phyloP scores from a whole-genome alignment of 2,888 invertebrate species.

The Lasius fuliginosus region DNA sequence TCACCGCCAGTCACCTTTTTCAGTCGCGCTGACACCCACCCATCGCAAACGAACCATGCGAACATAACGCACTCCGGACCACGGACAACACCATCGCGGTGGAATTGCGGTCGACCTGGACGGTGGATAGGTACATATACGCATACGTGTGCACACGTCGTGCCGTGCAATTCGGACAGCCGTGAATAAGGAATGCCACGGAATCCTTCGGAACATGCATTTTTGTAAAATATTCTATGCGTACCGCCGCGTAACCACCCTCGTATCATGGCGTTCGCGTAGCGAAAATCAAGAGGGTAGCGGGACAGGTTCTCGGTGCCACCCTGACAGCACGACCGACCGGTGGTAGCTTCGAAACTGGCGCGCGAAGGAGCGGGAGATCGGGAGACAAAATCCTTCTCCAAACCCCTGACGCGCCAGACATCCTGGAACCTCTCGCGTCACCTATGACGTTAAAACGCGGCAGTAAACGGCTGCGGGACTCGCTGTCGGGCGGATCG shows the following conservation, averaged over 20 bases:
- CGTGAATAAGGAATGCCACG: conserved; percentile 72
- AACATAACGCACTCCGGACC: conserved; percentile 44
- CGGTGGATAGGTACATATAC: conserved; percentile 5
- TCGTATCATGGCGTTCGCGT: conserved; percentile 56
- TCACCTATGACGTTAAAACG: conserved; percentile 44
- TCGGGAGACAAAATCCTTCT: conserved; percentile 2
- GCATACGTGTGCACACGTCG: conserved; percentile 23
- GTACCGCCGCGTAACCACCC: conserved; percentile 53
- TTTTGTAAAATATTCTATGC: conserved; percentile 77
- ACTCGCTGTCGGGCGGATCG: conserved; percentile 20
- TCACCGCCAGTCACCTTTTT: conserved; percentile 38
- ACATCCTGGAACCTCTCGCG: conserved; percentile 49
- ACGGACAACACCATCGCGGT: conserved; percentile 49
- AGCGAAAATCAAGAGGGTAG: conserved; percentile 28
- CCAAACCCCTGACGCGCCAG: neutral
- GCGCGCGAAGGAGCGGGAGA: conserved; percentile 5
- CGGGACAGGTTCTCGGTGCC: conserved; percentile 30
- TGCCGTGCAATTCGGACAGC: conserved; percentile 62
- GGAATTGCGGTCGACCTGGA: conserved; percentile 19
- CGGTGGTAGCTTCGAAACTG: conserved; percentile 36
- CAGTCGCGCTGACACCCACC: conserved; percentile 24
- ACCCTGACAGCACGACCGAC: conserved; percentile 13
- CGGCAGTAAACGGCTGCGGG: conserved; percentile 33
- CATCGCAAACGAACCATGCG: conserved; percentile 39
- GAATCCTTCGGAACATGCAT: conserved; percentile 69